phyloP scores from a whole-genome alignment of 2,888 invertebrate species.

The Trichogramma evanescens region DNA sequence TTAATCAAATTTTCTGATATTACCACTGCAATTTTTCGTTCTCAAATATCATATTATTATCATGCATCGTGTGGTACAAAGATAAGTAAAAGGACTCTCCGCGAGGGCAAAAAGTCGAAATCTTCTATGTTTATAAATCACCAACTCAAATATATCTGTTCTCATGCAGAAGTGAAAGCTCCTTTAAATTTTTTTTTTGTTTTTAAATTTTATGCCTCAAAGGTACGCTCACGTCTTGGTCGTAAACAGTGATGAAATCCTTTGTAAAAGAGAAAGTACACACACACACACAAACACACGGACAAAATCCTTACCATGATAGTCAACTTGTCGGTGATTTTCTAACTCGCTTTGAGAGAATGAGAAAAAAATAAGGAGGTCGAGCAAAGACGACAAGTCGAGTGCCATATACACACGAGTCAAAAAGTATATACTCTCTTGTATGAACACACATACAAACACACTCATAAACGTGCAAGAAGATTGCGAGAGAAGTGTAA shows the following conservation, averaged over 20 bases:
- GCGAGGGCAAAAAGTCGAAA: no score
- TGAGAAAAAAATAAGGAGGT: not conserved
- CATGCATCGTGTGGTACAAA: no score
- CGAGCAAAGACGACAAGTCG: not conserved
- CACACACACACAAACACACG: not conserved
- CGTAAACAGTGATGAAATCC: constrained; percentile 3
- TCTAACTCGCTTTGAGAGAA: not conserved
- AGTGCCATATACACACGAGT: no score
- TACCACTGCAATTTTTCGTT: no score
- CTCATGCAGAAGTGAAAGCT: constrained; percentile 14
- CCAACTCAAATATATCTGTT: not conserved
- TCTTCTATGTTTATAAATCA: no score
- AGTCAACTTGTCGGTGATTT: no score
- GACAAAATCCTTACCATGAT: no score
- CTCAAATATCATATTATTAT: no score
- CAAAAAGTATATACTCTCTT: no score
- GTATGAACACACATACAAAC: no score
- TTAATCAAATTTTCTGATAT: no score
- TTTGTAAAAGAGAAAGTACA: constrained; percentile 16
- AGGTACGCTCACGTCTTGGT: not conserved
- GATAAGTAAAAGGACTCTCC: no score
- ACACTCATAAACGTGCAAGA: not conserved
- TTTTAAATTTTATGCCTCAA: constrained; percentile 6
- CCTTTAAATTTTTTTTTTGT: not conserved
- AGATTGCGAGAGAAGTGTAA: not conserved